Evolutionary conservation across 2,888 invertebrate species (phyloP).

Genomic region (Dynastes grantii): DNA sequence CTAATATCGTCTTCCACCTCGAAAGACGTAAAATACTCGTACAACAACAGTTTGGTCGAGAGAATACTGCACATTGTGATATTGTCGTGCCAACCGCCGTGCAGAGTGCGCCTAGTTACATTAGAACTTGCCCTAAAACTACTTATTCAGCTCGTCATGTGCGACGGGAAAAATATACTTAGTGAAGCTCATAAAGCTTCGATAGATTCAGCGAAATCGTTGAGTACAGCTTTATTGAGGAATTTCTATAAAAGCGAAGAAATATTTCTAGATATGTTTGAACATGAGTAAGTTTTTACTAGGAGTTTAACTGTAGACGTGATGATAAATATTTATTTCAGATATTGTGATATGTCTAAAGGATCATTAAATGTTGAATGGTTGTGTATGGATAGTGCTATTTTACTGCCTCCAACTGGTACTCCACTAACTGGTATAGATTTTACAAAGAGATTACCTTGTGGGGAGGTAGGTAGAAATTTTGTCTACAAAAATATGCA

Average conservation of each 20-base stretch:
- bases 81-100: slow-evolving; percentile 90
- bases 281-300: slow-evolving; percentile 83
- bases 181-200: slow-evolving; percentile 79
- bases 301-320: neutral
- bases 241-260: slow-evolving; percentile 98
- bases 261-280: slow-evolving; percentile 98
- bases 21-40: slow-evolving; percentile 73
- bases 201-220: slow-evolving; percentile 82
- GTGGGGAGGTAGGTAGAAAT: slow-evolving; percentile 86
- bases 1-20: slow-evolving; percentile 61
- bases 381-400: slow-evolving; percentile 96
- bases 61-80: slow-evolving; percentile 88
- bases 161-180: slow-evolving; percentile 75
- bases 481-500: neutral
- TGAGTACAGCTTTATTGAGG: slow-evolving; percentile 87
- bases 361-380: slow-evolving; percentile 92
- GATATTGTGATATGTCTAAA: slow-evolving; percentile 92
- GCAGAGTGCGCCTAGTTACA: slow-evolving; percentile 92
- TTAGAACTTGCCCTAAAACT: slow-evolving; percentile 90
- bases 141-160: slow-evolving; percentile 79
- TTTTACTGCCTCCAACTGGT: slow-evolving; percentile 94
- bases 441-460: slow-evolving; percentile 94
- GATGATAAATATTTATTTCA: slow-evolving; percentile 58
- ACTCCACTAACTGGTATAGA: slow-evolving; percentile 97
- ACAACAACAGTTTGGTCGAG: slow-evolving; percentile 88